A percentile compares a stretch with the other conserved stretches of the same genome.
phyloP scores from a whole-genome alignment of 1,140 invertebrate species.

The Tachypleus tridentatus region DNA sequence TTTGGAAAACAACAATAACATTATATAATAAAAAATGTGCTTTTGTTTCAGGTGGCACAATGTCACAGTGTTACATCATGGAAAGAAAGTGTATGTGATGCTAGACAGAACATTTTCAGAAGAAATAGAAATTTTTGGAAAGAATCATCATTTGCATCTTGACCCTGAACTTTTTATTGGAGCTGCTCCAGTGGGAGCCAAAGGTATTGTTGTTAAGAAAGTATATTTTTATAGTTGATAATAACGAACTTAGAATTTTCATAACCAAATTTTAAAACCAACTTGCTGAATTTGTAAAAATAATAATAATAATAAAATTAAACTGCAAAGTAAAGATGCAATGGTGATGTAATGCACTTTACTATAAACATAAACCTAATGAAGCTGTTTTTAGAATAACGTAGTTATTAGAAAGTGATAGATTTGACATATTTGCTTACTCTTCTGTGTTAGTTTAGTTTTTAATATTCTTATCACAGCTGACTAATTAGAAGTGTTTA shows the following conservation, averaged over 20 bases:
- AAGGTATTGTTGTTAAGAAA: slow-evolving; percentile 24
- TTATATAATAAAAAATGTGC: neutral
- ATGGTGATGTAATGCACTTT: slow-evolving; percentile 3
- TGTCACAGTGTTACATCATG: slow-evolving; percentile 67
- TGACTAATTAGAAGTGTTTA: no score
- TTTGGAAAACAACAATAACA: no score
- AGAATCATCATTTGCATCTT: slow-evolving; percentile 65
- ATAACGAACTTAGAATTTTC: no score
- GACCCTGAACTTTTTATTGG: slow-evolving; percentile 88
- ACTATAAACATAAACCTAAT: slow-evolving; percentile 6
- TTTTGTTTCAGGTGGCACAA: slow-evolving; percentile 66
- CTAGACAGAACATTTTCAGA: slow-evolving; percentile 41
- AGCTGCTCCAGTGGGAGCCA: slow-evolving; percentile 48
- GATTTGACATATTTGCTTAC: no score
- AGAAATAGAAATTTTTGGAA: slow-evolving; percentile 53
- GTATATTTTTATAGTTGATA: no score
- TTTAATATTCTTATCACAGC: no score
- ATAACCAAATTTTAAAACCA: no score
- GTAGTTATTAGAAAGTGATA: no score
- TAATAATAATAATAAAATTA: no score
- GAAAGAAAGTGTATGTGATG: slow-evolving; percentile 58
- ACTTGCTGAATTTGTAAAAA: no score
- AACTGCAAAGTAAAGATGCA: no score
- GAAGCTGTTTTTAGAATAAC: slow-evolving; percentile 7
- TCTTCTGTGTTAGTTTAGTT: no score